phyloP scores from a whole-genome alignment of 2,113 vertebrate species.

The Corythaeola cristata region DNA sequence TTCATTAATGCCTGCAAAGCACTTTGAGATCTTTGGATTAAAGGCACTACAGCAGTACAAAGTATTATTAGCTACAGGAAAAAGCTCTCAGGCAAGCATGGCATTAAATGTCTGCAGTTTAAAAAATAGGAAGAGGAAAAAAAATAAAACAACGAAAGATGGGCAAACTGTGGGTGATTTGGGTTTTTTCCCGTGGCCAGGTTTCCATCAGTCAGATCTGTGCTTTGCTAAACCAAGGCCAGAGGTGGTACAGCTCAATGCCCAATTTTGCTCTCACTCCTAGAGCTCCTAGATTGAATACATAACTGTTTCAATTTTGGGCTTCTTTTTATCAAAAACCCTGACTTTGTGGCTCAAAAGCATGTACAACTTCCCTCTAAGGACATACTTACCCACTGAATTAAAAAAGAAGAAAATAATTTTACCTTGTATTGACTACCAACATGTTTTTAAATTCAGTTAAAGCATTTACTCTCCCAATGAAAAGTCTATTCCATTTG shows the following conservation, averaged over 20 bases:
- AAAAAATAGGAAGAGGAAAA: not conserved
- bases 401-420: not conserved
- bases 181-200: not conserved
- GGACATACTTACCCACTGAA: not conserved
- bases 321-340: not conserved
- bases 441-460: not conserved
- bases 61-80: conserved; percentile 57
- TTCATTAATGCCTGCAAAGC: conserved; percentile 67
- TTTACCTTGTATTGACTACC: not conserved
- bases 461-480: not conserved
- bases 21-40: conserved; percentile 66
- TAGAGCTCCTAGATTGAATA: not conserved
- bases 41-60: conserved; percentile 46
- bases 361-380: not conserved
- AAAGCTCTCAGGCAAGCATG: conserved; percentile 50
- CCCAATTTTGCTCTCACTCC: not conserved
- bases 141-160: not conserved
- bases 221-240: not conserved
- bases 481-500: not conserved
- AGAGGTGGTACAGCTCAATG: not conserved
- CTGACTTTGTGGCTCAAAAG: not conserved
- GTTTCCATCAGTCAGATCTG: not conserved
- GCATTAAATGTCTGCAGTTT: conserved; percentile 16
- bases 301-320: not conserved
- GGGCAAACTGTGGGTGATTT: not conserved